A percentile compares a stretch with the other conserved stretches of the same genome.
phyloP scores from a whole-genome alignment of 2,888 invertebrate species.

The Drosophila lutescens region DNA sequence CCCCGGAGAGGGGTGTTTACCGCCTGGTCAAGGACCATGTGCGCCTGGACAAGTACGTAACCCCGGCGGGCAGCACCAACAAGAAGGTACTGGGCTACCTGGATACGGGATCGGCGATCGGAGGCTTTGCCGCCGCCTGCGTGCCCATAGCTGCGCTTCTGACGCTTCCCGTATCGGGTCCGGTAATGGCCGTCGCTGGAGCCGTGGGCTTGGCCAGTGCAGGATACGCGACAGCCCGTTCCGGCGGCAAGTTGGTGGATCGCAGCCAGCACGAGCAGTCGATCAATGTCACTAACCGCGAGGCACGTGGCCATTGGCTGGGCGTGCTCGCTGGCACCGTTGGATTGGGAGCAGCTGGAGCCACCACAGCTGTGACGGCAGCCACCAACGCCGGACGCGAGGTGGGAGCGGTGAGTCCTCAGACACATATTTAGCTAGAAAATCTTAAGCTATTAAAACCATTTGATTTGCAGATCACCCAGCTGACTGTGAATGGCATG shows the following conservation, averaged over 20 bases:
- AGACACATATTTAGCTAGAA: background rate
- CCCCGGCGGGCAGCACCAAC: constrained; percentile 65
- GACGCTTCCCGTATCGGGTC: constrained; percentile 64
- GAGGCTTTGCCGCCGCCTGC: constrained; percentile 66
- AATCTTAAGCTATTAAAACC: too few species aligned
- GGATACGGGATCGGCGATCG: constrained; percentile 62
- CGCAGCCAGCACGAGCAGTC: constrained; percentile 80
- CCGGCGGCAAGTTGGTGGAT: constrained; percentile 66
- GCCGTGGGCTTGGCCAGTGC: constrained; percentile 63
- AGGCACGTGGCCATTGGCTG: constrained; percentile 79
- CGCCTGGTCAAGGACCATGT: constrained; percentile 52
- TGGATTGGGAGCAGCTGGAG: constrained; percentile 73
- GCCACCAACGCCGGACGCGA: constrained; percentile 72
- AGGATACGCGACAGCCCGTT: constrained; percentile 71
- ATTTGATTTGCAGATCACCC: constrained; percentile 52
- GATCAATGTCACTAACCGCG: constrained; percentile 65
- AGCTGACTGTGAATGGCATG: constrained; percentile 77
- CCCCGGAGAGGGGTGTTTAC: constrained; percentile 84
- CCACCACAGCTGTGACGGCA: constrained; percentile 66
- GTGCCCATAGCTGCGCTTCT: constrained; percentile 61
- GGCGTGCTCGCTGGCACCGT: constrained; percentile 69
- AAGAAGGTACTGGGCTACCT: constrained; percentile 42
- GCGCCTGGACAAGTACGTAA: constrained; percentile 61
- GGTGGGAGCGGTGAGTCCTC: constrained; percentile 71
- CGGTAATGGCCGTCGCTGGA: constrained; percentile 64